Evolutionary conservation across 2,113 vertebrate species (phyloP), one percentile per base, ranked within the genome.

Genomic region (Helogale parvula): DNA sequence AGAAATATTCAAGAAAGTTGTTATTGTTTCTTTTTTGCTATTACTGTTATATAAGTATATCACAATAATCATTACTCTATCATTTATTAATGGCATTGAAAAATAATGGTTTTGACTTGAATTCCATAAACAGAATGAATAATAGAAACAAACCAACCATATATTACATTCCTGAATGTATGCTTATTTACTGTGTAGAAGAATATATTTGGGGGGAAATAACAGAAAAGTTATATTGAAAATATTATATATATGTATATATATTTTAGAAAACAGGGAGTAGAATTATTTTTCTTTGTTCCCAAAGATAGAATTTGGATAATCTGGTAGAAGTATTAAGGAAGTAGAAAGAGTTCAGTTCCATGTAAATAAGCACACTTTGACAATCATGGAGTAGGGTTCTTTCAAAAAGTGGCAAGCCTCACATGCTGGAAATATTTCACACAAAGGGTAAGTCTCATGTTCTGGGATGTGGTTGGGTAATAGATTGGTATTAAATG

Each of bases 131-230:
- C 19, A 92, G 41, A 90, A 52, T 77, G 3, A 86, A 13, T 68
- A 65, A 65, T 29, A 45, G n/a, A 91, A 69, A 63, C 45, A 87
- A 93, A 71, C 15, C 7, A 81, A 41, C 16, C 19, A 68, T 23
- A 11, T 0, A 71, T 35, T 27, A 11, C 0, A 71, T 35, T 27
- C 1, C 47, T 52, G 3, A 13, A 66, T 50, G 9, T 14, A 65
- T 76, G 7, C 3, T 81, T 93, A 2, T 6, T 63, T 95, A 66
- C 5, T 16, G 4, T 69, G 4, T 41, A 81, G 69, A n/a, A 91
- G 2, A 93, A 87, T 63, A 21, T 74, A 33, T 77, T 83, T 54
- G 16, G 23, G 17, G 6, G 60, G 72, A 93, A 79, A 17, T 3
- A 2, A 83, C 2, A 47, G 38, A 77, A 25, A 85, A 68, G 0